Evolutionary conservation across 2,888 invertebrate species (phyloP), one percentile per base, ranked within the genome.

Genomic region (Pegoplata infirma): DNA sequence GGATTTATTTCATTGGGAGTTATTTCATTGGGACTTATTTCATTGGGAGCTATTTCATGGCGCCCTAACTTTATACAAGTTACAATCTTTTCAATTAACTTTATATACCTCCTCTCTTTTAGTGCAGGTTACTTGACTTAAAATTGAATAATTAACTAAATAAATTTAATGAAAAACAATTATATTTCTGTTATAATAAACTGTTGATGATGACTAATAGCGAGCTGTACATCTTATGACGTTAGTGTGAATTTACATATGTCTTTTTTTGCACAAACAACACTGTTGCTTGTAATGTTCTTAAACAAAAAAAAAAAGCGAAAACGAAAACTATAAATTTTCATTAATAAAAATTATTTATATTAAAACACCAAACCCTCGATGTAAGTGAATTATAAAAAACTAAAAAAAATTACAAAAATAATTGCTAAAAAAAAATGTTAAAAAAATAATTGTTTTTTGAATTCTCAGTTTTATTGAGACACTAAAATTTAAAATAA

Each of bases 191-290:
- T 56, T 72, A 28, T 51, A 59, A 59, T 10, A 58, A 74, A 3
- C 36, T 23, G 40, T 56, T 47, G 28, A 17, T 49, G 21, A 69
- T 76, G 68, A 76, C 75, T 76, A 76, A 76, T 69, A 28, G n/a
- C n/a, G n/a, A n/a, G 14, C 3, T 14, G n/a, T 12, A 12, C 10
- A 12, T 16, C 10, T 5, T 16, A 56, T 66, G 69, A 74, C 61
- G 69, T 71, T 66, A 55, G 66, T 69, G 69, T 74, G 44, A 74
- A 56, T 74, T 74, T 66, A 71, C 78, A 66, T 74, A 59, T 68
- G 72, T 68, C 67, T 10, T 21, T 46, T 14, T 3, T 46, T 46
- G 3, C 46, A 14, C 14, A 32, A 5, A 40, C n/a, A 40, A n/a
- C n/a, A n/a, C 36, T 40, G 36, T n/a, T 40, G 12, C 36, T 40